Conservation (phyloP, 53 echinoderm and acorn worm species). For the Paracentrotus lividus region DNA sequence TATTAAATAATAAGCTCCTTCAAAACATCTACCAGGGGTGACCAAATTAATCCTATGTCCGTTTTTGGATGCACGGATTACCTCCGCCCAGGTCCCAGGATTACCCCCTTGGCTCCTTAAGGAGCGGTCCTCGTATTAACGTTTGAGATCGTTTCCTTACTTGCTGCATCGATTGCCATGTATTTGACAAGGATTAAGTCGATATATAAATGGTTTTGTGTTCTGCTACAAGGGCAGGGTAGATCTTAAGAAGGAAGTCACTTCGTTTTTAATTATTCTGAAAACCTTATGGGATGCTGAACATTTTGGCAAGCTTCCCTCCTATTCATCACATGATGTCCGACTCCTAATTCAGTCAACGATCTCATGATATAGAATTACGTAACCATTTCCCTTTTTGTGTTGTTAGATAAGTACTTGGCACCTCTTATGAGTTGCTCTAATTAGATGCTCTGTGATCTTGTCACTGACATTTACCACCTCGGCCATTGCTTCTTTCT, state of each 20-base stretch:
- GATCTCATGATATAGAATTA: conserved; percentile 18
- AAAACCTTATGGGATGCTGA: not conserved
- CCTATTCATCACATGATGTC: not conserved
- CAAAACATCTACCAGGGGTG: not conserved
- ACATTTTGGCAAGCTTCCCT: not conserved
- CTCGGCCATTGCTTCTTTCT: too few species aligned
- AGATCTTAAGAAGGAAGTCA: not conserved
- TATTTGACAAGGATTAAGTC: not conserved
- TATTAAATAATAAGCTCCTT: not conserved
- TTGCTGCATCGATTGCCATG: not conserved
- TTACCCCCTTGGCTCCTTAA: too few species aligned
- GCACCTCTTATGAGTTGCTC: not conserved
- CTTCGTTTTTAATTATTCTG: conserved; percentile 39
- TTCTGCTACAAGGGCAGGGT: conserved; percentile 27
- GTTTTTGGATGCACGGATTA: not conserved
- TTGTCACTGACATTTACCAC: not conserved
- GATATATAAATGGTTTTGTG: not conserved
- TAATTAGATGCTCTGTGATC: not conserved
- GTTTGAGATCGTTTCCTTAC: not conserved
- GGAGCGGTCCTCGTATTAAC: too few species aligned
- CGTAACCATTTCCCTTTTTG: not conserved
- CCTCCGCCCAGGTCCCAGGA: not conserved
- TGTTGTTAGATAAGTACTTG: not conserved
- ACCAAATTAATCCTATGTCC: not conserved
- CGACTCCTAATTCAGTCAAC: not conserved